Conservation (phyloP, 2,797 vertebrate species). For the Poeciliopsis infans region DNA sequence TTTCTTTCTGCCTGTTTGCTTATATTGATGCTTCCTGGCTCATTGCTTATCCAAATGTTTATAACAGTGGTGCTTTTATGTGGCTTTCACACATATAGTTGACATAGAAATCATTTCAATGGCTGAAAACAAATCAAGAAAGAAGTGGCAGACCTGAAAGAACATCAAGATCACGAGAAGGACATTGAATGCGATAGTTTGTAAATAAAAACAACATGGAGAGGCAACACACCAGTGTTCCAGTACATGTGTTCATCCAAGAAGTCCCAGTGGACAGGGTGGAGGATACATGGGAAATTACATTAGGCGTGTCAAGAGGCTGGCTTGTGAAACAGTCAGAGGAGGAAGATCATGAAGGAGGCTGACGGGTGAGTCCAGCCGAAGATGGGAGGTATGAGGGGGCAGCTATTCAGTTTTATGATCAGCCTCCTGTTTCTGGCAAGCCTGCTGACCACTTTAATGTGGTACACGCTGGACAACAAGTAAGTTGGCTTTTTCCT, state of each 20-base stretch:
- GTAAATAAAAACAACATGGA: neutral
- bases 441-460: slow-evolving; percentile 58
- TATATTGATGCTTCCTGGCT: neutral
- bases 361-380: neutral
- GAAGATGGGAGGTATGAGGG: neutral
- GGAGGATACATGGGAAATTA: neutral
- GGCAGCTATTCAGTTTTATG: slow-evolving; percentile 36
- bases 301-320: neutral
- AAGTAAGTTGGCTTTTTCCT: slow-evolving; percentile 61
- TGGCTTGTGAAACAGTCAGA: neutral
- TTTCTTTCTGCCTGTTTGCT: neutral
- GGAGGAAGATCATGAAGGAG: neutral
- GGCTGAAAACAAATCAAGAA: neutral
- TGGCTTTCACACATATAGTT: neutral
- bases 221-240: neutral
- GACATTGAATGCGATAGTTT: neutral
- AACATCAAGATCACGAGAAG: neutral
- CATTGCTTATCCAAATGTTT: neutral
- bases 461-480: slow-evolving; percentile 52
- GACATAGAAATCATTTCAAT: neutral
- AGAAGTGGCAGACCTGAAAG: neutral
- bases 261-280: neutral
- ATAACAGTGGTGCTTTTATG: neutral
- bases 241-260: neutral
- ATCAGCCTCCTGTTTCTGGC: slow-evolving; percentile 57